A percentile compares a stretch with the other conserved stretches of the same genome.
Conservation (phyloP, 2,888 invertebrate genomes). For the Artemia sinica region DNA sequence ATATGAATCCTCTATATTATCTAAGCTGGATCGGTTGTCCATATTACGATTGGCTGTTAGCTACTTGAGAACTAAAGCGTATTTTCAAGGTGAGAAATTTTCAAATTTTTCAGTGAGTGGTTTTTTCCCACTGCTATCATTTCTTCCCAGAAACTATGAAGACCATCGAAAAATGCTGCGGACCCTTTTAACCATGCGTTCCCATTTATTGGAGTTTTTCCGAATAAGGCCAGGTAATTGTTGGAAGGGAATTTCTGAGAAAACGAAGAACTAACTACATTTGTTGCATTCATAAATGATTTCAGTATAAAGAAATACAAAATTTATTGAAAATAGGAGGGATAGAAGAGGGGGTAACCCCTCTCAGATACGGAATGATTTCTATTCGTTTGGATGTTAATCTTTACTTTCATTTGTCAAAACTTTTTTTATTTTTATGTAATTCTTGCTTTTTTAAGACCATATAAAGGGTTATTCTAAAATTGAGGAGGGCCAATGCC, state of each 20-base stretch:
- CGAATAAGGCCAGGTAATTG: neutral
- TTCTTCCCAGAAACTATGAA: neutral
- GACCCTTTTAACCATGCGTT: neutral
- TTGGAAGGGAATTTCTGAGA: neutral
- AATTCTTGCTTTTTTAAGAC: no score
- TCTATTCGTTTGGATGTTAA: neutral
- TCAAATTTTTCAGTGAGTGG: neutral
- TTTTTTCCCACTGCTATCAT: neutral
- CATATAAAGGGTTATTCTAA: no score
- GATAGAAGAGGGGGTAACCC: neutral
- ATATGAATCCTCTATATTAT: conserved; percentile 92
- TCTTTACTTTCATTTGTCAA: neutral
- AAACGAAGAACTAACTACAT: no score
- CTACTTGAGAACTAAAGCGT: conserved; percentile 95
- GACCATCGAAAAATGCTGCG: neutral
- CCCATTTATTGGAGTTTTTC: neutral
- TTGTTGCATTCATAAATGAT: no score
- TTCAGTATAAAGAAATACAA: no score
- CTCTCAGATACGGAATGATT: neutral
- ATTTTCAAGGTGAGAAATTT: conserved; percentile 79
- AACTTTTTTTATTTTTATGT: no score
- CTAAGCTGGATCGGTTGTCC: conserved; percentile 92
- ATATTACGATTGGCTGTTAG: conserved; percentile 93
- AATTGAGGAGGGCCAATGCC: no score
- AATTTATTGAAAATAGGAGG: no score